Percentiles rank a stretch among this genome's conserved stretches.
phyloP scores from a whole-genome alignment of 2,113 vertebrate genomes.

The Lophochroa leadbeateri region DNA sequence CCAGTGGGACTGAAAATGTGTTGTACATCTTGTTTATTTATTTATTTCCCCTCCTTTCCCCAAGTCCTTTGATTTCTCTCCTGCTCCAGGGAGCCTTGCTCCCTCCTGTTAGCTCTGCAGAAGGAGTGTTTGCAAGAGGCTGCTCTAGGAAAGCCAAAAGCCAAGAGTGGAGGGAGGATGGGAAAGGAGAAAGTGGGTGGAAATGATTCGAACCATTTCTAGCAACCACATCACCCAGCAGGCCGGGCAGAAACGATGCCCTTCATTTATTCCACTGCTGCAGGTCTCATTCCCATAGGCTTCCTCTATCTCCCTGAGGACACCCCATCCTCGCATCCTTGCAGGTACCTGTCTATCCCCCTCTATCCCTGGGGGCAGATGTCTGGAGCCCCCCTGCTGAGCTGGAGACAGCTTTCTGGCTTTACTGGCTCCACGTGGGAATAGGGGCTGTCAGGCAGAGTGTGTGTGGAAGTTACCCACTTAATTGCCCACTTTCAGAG shows the following conservation, averaged over 20 bases:
- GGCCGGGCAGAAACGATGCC: neutral
- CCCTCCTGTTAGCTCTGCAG: neutral
- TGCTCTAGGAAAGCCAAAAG: conserved; percentile 21
- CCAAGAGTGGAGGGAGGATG: neutral
- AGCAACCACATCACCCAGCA: neutral
- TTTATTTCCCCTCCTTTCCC: conserved; percentile 31
- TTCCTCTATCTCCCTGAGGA: neutral
- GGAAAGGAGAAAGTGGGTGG: neutral
- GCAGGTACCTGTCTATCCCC: conserved; percentile 4
- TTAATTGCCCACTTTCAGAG: neutral
- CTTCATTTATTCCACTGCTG: neutral
- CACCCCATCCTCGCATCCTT: neutral
- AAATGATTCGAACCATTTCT: neutral
- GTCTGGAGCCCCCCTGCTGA: neutral
- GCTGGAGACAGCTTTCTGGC: conserved; percentile 7
- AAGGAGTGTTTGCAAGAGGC: neutral
- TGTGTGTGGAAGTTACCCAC: fast-evolving
- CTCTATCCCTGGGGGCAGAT: neutral
- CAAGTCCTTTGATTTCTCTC: conserved; percentile 46
- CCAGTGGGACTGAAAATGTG: too few species aligned
- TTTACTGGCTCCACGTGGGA: neutral
- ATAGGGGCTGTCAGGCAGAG: conserved; percentile 34
- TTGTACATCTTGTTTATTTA: too few species aligned
- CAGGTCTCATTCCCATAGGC: neutral
- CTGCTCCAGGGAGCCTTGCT: conserved; percentile 38